Base-by-base conservation (phyloP, 1,140 invertebrate species). In the Drosophila ohnishii region DNA sequence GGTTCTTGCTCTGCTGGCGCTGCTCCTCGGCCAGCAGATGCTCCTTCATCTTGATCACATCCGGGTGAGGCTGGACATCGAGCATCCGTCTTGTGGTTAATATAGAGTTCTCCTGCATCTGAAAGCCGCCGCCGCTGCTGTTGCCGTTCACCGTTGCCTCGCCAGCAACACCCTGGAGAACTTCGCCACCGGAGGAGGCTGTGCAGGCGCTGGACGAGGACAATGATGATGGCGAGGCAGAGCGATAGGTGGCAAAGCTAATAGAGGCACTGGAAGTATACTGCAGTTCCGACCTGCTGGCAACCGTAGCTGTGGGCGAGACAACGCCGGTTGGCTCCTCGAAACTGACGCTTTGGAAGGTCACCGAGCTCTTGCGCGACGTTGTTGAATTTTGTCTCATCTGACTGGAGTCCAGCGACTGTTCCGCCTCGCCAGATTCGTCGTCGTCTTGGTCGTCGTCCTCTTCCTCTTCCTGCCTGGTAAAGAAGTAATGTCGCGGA, bases 1-100 rank as follows among this genome's bases (percentile, higher is more conserved):
- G 59, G 40, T 77, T 78, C 60, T 86, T 80, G 50, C 42, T 75
- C 28, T 86, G 65, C 60, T 66, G 69, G 8, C 80, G 85, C 45
- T 83, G 76, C 58, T 85, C 61, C 28, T 85, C 56, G 32, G 60
- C 75, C 7, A 75, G 65, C 65, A 89, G 32, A 16, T 64, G 42
- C 37, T 85, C 39, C 34, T 91, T 86, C 90, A 90, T 89, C 56
- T 90, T 77, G 10, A 91, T 86, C 14, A 91, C 90, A 58, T 90
- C 88, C 45, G 90, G 85, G 63, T 91, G 82, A 0, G 87, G 90
- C 28, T 91, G 85, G 0, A 91, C 84, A 22, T 91, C 90, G 25
- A 69, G 79, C 75, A 91, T 81, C 3, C 89, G 83, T 1, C 90
- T 70, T 9, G 80, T 67, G 9, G 77, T 50, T 53, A 91, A 16